Base-by-base conservation (phyloP, 1,140 invertebrate species). In the Holotrichia oblita region DNA sequence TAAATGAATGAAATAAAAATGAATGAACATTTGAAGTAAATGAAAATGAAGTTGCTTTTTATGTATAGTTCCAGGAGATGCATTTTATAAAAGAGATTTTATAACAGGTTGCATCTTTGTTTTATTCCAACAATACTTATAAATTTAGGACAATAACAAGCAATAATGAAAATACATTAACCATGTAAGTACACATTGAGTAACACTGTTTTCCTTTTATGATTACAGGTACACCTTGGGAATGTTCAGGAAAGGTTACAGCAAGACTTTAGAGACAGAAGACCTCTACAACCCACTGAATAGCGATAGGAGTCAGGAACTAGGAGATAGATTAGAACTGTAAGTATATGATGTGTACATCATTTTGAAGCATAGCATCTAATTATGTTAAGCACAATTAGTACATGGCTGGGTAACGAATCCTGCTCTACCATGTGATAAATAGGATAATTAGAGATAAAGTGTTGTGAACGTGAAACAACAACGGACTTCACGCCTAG, bases 281-380 rank as follows among this genome's bases (percentile, higher is more conserved):
- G 92, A 93, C 83, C 82, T 93, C 0, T 92, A 89, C 81, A 87
- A 89, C 80, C 88, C 90, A 20, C 81, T 91, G 10, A 87, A 87
- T 77, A 85, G 83, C 12, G 90, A 93, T 82, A 81, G 85, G 79
- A 91, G 91, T 9, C 83, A 87, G 78, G 79, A 77, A 40, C 79
- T 92, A 9, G 88, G 89, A 0, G 86, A 91, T 81, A 81, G 82
- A 27, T 84, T 92, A 22, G 88, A 91, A 86, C 87, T 82, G 91
- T 92, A 84, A 88, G 80, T 73, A 34, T 34, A 34, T 34, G 27
- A 34, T 34, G 27, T 34, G 27, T 34, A 73, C 17, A 27, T 34
- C 22, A n/a, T n/a, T n/a, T n/a, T n/a, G n/a, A n/a, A n/a, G n/a
- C n/a, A 20, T 69, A 14, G 10, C 61, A 34, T 17, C 22, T 69